These are phyloP conservation scores for Spongilla lacustris DNA, from an alignment of 37 sponge, comb jelly and placozoan species.

Conservation along the genomic window DNA sequence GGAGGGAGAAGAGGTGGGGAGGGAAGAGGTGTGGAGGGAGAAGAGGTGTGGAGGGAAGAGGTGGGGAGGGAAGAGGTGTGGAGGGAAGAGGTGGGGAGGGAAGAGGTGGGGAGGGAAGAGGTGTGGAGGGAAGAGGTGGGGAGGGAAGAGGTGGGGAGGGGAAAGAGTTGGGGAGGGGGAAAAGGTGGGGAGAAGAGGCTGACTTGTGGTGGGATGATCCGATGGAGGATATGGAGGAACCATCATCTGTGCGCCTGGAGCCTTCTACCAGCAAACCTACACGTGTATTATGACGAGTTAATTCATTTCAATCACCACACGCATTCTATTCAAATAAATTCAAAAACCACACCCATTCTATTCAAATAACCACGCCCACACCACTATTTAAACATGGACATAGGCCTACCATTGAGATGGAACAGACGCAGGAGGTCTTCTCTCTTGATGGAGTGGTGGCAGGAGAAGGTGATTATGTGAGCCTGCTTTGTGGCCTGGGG, in stretches of 20 bases:
- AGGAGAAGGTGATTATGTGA: constrained; percentile 43
- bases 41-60: background rate
- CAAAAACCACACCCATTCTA: too few relatives aligned
- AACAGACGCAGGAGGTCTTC: constrained; percentile 75
- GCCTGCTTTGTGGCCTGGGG: constrained; percentile 16
- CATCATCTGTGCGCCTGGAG: constrained; percentile 8
- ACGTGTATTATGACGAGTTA: too few relatives aligned
- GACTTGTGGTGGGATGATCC: background rate
- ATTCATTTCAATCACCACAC: too few relatives aligned
- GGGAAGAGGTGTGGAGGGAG: background rate
- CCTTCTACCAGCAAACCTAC: background rate
- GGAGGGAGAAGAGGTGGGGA: background rate
- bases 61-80: background rate
- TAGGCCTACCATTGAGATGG: constrained; percentile 34
- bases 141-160: background rate
- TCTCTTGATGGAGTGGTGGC: constrained; percentile 64
- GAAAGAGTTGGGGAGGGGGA: background rate
- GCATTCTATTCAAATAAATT: too few relatives aligned
- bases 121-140: too few relatives aligned
- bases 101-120: too few relatives aligned
- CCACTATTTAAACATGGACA: background rate
- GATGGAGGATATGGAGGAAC: background rate
- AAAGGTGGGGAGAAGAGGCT: background rate
- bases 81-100: background rate
- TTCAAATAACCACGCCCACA: background rate